These are phyloP conservation scores for Pollachius pollachius DNA, from an alignment of 2,113 vertebrate genomes.

Conservation along the genomic window DNA sequence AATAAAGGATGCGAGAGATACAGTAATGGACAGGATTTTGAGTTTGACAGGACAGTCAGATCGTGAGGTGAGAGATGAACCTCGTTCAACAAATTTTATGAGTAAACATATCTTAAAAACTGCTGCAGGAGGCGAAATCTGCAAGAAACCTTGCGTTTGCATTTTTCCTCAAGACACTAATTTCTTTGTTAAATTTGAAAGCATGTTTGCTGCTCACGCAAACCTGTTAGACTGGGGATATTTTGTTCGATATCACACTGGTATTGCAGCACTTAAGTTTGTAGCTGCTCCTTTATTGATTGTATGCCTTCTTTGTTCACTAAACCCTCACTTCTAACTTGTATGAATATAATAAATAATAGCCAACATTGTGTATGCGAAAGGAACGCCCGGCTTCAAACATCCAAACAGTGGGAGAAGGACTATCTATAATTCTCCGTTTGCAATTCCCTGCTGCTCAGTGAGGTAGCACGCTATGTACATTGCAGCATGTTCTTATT, in stretches of 20 bases:
- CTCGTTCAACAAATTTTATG: constrained; percentile 73
- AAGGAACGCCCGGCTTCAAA: too few relatives aligned
- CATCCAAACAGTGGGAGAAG: not conserved
- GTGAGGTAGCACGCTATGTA: not conserved
- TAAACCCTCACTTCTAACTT: too few relatives aligned
- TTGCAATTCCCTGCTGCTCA: not conserved
- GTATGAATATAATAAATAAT: too few relatives aligned
- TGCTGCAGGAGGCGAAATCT: constrained; percentile 8
- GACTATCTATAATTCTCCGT: not conserved
- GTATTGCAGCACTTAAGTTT: too few relatives aligned
- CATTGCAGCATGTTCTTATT: not conserved
- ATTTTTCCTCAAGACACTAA: not conserved
- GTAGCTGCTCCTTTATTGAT: too few relatives aligned
- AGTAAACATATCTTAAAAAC: constrained; percentile 30
- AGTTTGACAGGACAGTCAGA: constrained; percentile 81
- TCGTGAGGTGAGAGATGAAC: constrained; percentile 85
- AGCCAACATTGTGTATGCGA: too few relatives aligned
- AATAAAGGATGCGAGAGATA: constrained; percentile 21
- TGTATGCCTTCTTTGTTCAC: too few relatives aligned
- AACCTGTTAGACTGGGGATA: too few relatives aligned
- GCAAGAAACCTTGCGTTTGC: constrained; percentile 3
- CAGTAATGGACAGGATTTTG: constrained; percentile 78
- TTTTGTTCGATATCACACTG: too few relatives aligned
- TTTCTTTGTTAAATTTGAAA: too few relatives aligned
- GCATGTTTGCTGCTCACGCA: too few relatives aligned